Percentiles rank a stretch among this genome's conserved stretches.
phyloP scores from a whole-genome alignment of 37 sponge, comb jelly and placozoan species.

The Chondrilla cf. caribensis region DNA sequence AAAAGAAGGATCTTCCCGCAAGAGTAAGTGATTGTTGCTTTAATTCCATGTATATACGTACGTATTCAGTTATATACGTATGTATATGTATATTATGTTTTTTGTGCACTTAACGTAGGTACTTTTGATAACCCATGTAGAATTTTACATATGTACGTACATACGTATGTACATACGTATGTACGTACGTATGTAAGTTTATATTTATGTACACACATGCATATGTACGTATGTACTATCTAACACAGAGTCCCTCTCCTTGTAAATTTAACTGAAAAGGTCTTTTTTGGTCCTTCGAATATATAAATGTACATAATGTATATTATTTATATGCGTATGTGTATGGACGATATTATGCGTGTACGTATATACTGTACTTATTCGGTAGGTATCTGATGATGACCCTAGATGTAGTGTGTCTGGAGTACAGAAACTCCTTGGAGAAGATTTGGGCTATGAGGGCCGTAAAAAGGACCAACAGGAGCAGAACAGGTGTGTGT shows the following conservation, averaged over 20 bases:
- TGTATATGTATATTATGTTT: neutral
- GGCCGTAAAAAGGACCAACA: conserved; percentile 79
- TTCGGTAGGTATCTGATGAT: conserved; percentile 50
- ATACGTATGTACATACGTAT: no score
- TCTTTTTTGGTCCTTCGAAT: no score
- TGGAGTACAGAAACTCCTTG: conserved; percentile 64
- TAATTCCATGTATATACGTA: no score
- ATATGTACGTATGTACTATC: neutral
- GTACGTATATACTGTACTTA: neutral
- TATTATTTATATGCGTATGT: neutral
- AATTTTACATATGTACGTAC: no score
- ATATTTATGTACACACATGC: neutral
- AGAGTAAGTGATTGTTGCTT: conserved; percentile 40
- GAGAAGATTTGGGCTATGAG: conserved; percentile 82
- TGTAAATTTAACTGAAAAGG: no score
- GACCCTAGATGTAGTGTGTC: conserved; percentile 65
- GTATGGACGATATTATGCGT: neutral
- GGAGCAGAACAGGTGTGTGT: conserved; percentile 77
- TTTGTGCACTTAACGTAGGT: no score
- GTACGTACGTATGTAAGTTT: neutral
- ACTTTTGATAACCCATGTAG: no score
- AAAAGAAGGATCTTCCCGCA: conserved; percentile 88
- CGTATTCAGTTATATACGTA: conserved; percentile 4
- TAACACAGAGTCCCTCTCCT: no score
- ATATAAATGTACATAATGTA: no score